Conservation (phyloP, 2,113 vertebrate genomes). For the Tonatia bakeri region DNA sequence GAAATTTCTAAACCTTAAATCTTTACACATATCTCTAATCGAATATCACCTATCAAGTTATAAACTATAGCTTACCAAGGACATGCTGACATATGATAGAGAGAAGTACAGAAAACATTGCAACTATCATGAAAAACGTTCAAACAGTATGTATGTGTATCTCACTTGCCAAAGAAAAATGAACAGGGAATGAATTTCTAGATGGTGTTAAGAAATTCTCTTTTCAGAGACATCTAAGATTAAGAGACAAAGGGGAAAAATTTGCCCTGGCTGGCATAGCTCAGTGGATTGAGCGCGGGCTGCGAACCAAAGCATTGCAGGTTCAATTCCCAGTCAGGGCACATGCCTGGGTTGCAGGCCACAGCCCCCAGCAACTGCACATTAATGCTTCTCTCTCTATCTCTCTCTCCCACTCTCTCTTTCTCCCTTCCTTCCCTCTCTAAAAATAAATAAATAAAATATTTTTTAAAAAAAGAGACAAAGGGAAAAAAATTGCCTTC, state of each 20-base stretch:
- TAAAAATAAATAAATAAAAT: too few relatives aligned
- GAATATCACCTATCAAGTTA: background rate
- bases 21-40: background rate
- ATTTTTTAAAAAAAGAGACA: too few relatives aligned
- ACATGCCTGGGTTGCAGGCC: too few relatives aligned
- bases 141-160: background rate
- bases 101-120: background rate
- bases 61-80: background rate
- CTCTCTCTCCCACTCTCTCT: too few relatives aligned
- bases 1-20: constrained; percentile 39
- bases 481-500: too few relatives aligned
- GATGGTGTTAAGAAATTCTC: background rate
- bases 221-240: background rate
- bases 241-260: background rate
- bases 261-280: too few relatives aligned
- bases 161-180: background rate
- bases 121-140: background rate
- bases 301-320: too few relatives aligned
- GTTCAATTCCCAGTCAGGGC: too few relatives aligned
- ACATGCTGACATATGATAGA: background rate
- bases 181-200: background rate
- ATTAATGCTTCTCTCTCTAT: too few relatives aligned
- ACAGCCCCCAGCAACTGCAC: too few relatives aligned
- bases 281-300: too few relatives aligned
- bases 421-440: too few relatives aligned